phyloP scores from a whole-genome alignment of 2,797 vertebrate genomes.

The Coregonus ussuriensis region DNA sequence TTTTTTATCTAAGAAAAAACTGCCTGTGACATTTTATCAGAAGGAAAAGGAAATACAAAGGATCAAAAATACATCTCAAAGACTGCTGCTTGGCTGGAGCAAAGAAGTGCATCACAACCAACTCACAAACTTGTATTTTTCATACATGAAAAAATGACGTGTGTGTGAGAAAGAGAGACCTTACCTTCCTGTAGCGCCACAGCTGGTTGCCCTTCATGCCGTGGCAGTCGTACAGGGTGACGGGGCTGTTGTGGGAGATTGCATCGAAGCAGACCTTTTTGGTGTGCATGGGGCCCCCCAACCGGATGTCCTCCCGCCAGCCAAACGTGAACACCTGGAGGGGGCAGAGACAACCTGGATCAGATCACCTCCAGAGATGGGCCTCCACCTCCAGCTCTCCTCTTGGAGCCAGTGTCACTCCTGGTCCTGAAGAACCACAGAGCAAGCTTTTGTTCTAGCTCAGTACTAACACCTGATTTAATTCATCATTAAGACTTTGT shows the following conservation, averaged over 20 bases:
- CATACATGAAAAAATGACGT: neutral
- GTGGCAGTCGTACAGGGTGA: constrained; percentile 95
- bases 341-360: neutral
- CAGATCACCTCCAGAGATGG: neutral
- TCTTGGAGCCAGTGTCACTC: neutral
- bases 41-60: neutral
- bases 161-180: neutral
- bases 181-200: constrained; percentile 90
- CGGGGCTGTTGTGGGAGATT: constrained; percentile 88
- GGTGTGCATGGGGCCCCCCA: constrained; percentile 90
- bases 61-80: too few relatives aligned
- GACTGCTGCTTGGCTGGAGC: neutral
- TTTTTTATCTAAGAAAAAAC: neutral
- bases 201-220: constrained; percentile 97
- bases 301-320: constrained; percentile 93
- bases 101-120: neutral
- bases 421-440: neutral
- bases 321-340: constrained; percentile 91
- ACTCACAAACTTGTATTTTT: neutral
- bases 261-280: constrained; percentile 95
- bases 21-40: neutral
- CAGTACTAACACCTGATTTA: neutral
- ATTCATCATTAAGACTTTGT: neutral
- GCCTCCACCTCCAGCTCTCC: neutral
- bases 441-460: neutral